Evolutionary conservation across 1,140 invertebrate species (phyloP).

Genomic region (Carposina sasakii): DNA sequence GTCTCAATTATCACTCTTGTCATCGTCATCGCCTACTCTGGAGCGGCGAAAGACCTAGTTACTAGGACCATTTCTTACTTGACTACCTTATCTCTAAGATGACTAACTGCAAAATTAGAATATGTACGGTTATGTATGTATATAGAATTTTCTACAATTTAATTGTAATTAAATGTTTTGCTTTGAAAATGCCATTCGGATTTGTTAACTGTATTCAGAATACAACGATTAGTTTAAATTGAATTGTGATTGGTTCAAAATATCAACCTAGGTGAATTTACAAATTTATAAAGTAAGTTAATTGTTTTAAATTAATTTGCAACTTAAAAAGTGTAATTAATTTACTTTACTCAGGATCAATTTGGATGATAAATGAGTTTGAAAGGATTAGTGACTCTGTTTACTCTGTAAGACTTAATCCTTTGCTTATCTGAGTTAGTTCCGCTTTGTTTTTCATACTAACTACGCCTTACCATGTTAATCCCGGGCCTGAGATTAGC

Average conservation of each 20-base stretch:
- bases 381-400: constrained; percentile 31
- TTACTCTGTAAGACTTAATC: constrained; percentile 30
- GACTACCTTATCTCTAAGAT: constrained; percentile 14
- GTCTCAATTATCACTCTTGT: constrained; percentile 9
- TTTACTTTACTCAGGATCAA: no score
- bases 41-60: constrained; percentile 14
- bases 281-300: no score
- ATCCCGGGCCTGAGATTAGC: constrained; percentile 43
- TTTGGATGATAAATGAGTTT: constrained; percentile 32
- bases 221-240: constrained; percentile 34
- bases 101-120: constrained; percentile 22
- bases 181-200: neutral
- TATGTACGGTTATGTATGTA: constrained; percentile 7
- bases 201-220: constrained; percentile 36
- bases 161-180: neutral
- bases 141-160: neutral
- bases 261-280: no score
- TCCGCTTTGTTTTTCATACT: constrained; percentile 43
- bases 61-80: constrained; percentile 10
- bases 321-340: no score
- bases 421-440: constrained; percentile 24
- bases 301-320: no score
- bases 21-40: constrained; percentile 10
- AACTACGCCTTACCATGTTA: constrained; percentile 37
- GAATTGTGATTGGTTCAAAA: no score